Percentiles rank a stretch among this genome's conserved stretches.
phyloP scores from a whole-genome alignment of 2,797 vertebrate genomes.

The Helarctos malayanus region DNA sequence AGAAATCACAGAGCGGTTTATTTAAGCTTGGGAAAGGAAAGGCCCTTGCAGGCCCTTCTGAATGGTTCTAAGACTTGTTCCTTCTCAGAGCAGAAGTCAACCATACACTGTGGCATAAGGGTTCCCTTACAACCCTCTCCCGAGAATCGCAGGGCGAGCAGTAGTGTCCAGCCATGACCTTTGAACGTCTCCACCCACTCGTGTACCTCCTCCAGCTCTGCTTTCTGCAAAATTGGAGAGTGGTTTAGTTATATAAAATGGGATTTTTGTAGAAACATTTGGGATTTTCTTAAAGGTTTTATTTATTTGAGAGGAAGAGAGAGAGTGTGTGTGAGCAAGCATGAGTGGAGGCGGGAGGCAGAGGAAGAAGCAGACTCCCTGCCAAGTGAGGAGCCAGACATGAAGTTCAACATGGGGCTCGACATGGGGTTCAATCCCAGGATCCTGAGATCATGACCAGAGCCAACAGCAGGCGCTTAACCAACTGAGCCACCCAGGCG shows the following conservation, averaged over 20 bases:
- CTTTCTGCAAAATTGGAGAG: neutral
- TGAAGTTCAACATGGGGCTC: no score
- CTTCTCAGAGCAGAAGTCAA: neutral
- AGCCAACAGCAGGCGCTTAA: neutral
- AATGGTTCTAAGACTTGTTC: neutral
- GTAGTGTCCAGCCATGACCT: neutral
- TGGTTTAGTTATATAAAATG: no score
- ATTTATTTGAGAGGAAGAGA: neutral
- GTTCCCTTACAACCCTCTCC: neutral
- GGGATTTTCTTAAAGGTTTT: neutral
- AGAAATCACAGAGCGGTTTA: conserved; percentile 11
- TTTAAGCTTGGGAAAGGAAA: conserved; percentile 51
- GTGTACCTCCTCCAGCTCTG: no score
- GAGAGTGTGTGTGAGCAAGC: neutral
- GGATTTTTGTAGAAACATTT: neutral
- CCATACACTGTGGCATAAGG: neutral
- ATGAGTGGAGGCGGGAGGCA: no score
- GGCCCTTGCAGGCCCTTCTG: neutral
- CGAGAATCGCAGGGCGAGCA: neutral
- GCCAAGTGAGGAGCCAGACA: neutral
- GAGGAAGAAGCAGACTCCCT: neutral
- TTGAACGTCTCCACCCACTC: neutral
- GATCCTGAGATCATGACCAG: neutral
- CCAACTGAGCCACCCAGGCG: neutral
- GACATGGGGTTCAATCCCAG: no score